These are phyloP conservation scores for Megaptera novaeangliae DNA, from an alignment of 2,113 vertebrate species.

Conservation along the genomic window DNA sequence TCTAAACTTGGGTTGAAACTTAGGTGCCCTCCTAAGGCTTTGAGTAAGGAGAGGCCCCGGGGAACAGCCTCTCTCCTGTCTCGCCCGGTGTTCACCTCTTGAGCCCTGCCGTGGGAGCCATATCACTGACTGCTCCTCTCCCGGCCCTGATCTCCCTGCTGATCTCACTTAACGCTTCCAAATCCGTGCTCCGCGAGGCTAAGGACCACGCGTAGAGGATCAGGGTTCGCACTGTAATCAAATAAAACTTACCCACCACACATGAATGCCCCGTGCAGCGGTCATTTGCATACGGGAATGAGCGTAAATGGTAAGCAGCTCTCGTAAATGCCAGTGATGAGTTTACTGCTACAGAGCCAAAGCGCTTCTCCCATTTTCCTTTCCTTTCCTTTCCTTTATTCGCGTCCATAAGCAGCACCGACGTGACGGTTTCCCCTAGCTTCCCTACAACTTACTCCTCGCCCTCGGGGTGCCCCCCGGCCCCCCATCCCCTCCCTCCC, in stretches of 20 bases:
- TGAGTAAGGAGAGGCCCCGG: neutral
- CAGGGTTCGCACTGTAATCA: neutral
- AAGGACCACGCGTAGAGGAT: neutral
- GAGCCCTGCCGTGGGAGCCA: neutral
- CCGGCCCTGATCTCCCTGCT: neutral
- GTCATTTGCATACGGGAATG: neutral
- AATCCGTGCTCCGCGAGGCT: neutral
- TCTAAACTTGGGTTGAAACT: too few relatives aligned
- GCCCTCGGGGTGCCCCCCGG: accelerated
- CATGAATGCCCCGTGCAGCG: neutral
- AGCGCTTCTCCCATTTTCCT: neutral
- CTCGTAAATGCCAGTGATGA: neutral
- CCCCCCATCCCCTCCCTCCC: neutral
- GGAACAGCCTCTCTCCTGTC: too few relatives aligned
- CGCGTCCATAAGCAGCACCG: neutral
- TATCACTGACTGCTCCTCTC: accelerated
- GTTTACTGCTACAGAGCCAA: neutral
- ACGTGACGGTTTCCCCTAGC: neutral
- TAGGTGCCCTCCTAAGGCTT: neutral
- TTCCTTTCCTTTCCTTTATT: neutral
- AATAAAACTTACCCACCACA: neutral
- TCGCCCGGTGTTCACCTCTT: neutral
- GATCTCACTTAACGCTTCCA: neutral
- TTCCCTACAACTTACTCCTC: neutral
- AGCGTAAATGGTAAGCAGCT: too few relatives aligned